Percentiles rank a stretch among this genome's conserved stretches.
These are phyloP conservation scores for Morinoia aosen DNA, from an alignment of 2,888 invertebrate species.

Conservation along the genomic window DNA sequence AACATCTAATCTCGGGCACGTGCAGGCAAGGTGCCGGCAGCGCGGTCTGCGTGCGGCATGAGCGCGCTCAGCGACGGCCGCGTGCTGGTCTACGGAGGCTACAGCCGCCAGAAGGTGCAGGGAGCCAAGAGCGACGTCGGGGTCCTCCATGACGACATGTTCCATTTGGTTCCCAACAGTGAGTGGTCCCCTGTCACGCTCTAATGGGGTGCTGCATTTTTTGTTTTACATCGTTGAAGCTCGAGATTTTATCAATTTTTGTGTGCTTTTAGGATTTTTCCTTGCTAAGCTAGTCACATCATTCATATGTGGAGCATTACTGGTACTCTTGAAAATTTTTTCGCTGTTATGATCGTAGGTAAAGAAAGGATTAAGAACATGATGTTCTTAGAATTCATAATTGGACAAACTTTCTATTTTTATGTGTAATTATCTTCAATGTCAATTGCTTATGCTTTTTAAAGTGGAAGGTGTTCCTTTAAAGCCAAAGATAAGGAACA, in stretches of 20 bases:
- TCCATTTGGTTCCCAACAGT: conserved; percentile 78
- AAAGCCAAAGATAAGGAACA: no score
- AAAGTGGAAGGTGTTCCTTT: no score
- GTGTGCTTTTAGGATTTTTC: conserved; percentile 24
- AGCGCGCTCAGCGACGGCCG: conserved; percentile 78
- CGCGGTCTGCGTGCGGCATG: conserved; percentile 87
- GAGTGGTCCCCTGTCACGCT: conserved; percentile 69
- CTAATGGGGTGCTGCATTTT: not conserved
- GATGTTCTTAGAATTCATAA: no score
- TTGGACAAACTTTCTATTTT: no score
- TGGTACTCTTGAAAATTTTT: no score
- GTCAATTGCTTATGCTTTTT: no score
- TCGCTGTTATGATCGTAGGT: no score
- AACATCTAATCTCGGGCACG: no score
- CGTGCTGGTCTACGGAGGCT: conserved; percentile 83
- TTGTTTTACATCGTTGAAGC: not conserved
- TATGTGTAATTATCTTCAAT: no score
- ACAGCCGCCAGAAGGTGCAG: conserved; percentile 79
- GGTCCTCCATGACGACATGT: conserved; percentile 70
- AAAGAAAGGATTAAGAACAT: no score
- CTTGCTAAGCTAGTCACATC: conserved; percentile 34
- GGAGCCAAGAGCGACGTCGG: conserved; percentile 78
- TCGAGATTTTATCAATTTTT: not conserved
- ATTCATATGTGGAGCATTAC: no score
- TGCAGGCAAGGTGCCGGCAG: conserved; percentile 79